Conservation (phyloP, 2,888 invertebrate species). For the Euspilapteryx auroguttella region DNA sequence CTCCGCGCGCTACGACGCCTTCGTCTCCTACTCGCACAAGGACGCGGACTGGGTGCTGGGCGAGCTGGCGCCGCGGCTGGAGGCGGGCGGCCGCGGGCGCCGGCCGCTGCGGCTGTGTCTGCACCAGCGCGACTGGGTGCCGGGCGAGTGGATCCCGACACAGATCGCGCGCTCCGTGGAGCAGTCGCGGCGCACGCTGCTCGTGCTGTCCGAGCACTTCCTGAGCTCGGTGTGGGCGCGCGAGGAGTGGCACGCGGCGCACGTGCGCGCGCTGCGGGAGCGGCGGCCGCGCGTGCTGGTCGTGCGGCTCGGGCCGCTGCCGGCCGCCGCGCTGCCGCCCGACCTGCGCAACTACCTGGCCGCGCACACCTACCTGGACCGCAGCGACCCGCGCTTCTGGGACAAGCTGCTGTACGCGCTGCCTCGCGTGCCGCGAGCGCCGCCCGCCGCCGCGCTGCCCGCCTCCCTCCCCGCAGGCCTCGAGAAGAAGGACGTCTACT, state of each 20-base stretch:
- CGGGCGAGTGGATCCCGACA: conserved; percentile 72
- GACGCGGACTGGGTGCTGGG: not conserved
- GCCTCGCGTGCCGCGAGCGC: conserved; percentile 27
- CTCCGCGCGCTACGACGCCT: not conserved
- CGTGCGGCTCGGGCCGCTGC: conserved; percentile 69
- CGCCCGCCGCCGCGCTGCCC: no score
- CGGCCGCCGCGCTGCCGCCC: conserved; percentile 63
- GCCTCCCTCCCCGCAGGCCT: no score
- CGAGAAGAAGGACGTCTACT: no score
- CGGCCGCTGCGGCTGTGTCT: conserved; percentile 61
- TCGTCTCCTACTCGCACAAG: not conserved
- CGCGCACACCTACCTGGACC: conserved; percentile 79
- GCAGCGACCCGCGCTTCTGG: conserved; percentile 86
- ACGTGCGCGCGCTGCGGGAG: conserved; percentile 15
- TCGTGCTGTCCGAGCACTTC: conserved; percentile 18
- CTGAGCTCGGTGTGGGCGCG: conserved; percentile 59
- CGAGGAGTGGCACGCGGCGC: conserved; percentile 70
- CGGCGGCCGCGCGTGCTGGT: conserved; percentile 72
- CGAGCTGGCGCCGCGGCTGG: conserved; percentile 64
- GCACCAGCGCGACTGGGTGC: conserved; percentile 73
- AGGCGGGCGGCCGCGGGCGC: conserved; percentile 53
- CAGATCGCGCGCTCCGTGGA: conserved; percentile 74
- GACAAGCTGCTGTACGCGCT: conserved; percentile 74
- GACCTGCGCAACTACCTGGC: conserved; percentile 67
- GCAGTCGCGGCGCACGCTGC: conserved; percentile 59